Percentiles rank a stretch among this genome's conserved stretches.
phyloP scores from a whole-genome alignment of 2,888 invertebrate species.

The Scaptomyza parva region DNA sequence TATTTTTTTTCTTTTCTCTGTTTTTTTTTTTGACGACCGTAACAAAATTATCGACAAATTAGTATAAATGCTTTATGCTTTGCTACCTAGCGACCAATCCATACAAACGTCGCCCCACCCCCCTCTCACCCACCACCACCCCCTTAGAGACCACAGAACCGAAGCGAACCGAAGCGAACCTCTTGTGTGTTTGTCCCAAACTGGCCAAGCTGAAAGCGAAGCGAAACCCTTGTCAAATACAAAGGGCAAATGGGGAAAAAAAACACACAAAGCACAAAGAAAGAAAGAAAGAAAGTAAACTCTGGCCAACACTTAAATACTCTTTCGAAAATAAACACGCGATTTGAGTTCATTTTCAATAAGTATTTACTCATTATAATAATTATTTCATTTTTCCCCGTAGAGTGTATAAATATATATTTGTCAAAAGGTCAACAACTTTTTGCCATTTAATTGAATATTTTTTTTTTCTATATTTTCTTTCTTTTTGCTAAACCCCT shows the following conservation, averaged over 20 bases:
- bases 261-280: slow-evolving; percentile 12
- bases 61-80: slow-evolving; percentile 72
- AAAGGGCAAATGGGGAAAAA: slow-evolving; percentile 14
- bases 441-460: background rate
- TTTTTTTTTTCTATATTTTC: background rate
- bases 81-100: slow-evolving; percentile 42
- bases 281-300: background rate
- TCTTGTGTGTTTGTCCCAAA: slow-evolving; percentile 46
- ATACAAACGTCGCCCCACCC: too few species aligned
- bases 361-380: too few species aligned
- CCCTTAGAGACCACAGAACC: slow-evolving; percentile 2
- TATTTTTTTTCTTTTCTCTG: background rate
- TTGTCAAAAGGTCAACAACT: background rate
- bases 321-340: background rate
- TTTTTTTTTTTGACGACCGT: slow-evolving; percentile 50
- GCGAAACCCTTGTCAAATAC: slow-evolving; percentile 57
- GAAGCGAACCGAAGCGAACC: slow-evolving; percentile 30
- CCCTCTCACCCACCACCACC: background rate
- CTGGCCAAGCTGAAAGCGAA: slow-evolving; percentile 23
- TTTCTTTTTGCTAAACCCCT: background rate
- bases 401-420: background rate
- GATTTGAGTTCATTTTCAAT: background rate
- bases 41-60: slow-evolving; percentile 76
- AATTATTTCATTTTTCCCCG: too few species aligned
- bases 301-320: slow-evolving; percentile 6